Evolutionary conservation across 1,140 invertebrate species (phyloP).

Genomic region (Cotesia typhae): DNA sequence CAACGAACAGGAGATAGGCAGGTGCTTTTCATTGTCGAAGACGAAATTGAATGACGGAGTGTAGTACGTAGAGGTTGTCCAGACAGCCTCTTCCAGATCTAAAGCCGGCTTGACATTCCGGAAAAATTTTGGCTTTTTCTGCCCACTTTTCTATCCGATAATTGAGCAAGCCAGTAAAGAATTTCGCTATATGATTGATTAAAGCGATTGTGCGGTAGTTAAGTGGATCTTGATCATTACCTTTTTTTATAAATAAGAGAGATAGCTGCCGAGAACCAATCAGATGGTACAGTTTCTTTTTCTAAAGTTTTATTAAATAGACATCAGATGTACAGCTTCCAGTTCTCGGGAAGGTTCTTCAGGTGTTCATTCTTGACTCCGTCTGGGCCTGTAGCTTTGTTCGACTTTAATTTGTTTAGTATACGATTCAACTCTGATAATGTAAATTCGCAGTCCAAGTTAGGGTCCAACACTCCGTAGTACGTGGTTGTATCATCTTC

Average conservation of each 20-base stretch:
- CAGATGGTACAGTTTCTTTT: not conserved
- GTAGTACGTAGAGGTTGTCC: conserved; percentile 41
- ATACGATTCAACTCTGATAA: not conserved
- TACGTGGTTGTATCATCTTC: not conserved
- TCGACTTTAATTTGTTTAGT: not conserved
- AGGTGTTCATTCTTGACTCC: conserved; percentile 34
- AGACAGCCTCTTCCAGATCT: conserved; percentile 36
- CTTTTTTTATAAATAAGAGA: conserved; percentile 42
- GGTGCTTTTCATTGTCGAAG: conserved; percentile 12
- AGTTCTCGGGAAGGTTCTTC: conserved; percentile 22
- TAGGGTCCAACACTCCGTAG: conserved; percentile 11
- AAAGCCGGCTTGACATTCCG: conserved; percentile 44
- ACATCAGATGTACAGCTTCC: not conserved
- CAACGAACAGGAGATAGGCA: conserved; percentile 23
- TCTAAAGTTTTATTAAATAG: conserved; percentile 32
- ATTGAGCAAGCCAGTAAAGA: conserved; percentile 39
- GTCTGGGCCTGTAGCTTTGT: conserved; percentile 38
- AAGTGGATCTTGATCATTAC: conserved; percentile 34
- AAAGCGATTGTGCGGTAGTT: conserved; percentile 46
- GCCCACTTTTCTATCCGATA: conserved; percentile 38
- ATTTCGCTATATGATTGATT: conserved; percentile 38
- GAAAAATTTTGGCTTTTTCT: conserved; percentile 37
- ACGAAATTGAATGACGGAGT: conserved; percentile 32
- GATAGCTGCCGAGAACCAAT: conserved; percentile 18
- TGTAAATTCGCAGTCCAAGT: conserved; percentile 21